Percentiles rank a stretch among this genome's conserved stretches.
Conservation (phyloP, 2,888 invertebrate genomes). For the Mactromeris polynyma region DNA sequence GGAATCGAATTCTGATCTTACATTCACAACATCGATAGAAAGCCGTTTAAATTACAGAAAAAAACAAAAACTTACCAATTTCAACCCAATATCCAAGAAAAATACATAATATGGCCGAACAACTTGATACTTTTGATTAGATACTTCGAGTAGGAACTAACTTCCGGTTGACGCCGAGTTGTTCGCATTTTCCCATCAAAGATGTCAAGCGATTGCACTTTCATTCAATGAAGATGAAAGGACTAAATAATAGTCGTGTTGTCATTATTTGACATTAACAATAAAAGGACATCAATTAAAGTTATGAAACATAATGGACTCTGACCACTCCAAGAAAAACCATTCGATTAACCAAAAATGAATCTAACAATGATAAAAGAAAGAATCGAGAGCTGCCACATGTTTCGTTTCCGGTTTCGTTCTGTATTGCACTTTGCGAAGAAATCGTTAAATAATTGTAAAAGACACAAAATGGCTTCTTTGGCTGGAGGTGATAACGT, state of each 20-base stretch:
- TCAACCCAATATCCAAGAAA: background rate
- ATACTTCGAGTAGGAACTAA: background rate
- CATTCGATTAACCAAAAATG: background rate
- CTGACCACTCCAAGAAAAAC: background rate
- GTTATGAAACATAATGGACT: background rate
- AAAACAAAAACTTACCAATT: background rate
- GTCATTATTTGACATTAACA: no score
- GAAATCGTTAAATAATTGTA: background rate
- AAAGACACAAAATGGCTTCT: conserved; percentile 51
- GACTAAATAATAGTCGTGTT: no score
- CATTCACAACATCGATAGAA: no score
- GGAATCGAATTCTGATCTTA: no score
- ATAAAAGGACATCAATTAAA: no score
- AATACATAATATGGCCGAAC: background rate
- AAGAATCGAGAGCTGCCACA: background rate
- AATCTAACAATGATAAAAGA: background rate
- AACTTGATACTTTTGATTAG: background rate
- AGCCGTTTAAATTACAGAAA: background rate
- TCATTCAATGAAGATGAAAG: background rate
- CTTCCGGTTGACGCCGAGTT: background rate
- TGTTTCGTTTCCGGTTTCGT: conserved; percentile 38
- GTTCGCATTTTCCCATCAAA: background rate
- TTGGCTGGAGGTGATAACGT: conserved; percentile 56
- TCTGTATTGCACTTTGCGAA: background rate
- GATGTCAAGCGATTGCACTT: background rate